Evolutionary conservation across 2,797 vertebrate genomes (phyloP).

Genomic region (Emydoidea blandingii): DNA sequence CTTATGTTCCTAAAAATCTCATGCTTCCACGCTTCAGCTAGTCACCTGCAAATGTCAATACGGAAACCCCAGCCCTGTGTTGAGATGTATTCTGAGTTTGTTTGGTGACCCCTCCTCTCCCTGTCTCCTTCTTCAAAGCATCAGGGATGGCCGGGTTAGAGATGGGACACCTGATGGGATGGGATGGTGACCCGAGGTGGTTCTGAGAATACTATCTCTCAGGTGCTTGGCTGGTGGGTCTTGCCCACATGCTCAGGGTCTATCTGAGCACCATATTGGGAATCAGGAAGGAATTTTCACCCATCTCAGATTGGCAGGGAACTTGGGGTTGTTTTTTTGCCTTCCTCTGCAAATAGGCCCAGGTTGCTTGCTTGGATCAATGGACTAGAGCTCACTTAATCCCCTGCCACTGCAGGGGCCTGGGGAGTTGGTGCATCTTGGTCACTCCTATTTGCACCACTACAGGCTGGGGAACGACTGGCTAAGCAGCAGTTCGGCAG

Average conservation of each 20-base stretch:
- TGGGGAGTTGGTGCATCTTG: not conserved
- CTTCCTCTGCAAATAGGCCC: not conserved
- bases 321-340: not conserved
- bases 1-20: not conserved
- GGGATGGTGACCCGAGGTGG: not conserved
- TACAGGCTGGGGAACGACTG: too few species aligned
- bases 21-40: not conserved
- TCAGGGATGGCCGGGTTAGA: not conserved
- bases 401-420: not conserved
- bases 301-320: not conserved
- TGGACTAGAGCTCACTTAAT: not conserved
- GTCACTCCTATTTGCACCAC: not conserved
- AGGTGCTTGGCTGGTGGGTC: not conserved
- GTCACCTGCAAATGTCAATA: not conserved
- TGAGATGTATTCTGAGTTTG: not conserved
- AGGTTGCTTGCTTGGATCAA: not conserved
- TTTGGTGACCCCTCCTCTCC: not conserved
- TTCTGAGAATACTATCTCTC: not conserved
- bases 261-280: not conserved
- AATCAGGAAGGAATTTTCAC: not conserved
- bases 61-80: not conserved
- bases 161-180: not conserved
- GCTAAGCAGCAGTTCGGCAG: too few species aligned
- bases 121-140: not conserved
- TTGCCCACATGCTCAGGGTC: not conserved